Evolutionary conservation across 2,888 invertebrate genomes (phyloP).

Genomic region (Fragum fragum): DNA sequence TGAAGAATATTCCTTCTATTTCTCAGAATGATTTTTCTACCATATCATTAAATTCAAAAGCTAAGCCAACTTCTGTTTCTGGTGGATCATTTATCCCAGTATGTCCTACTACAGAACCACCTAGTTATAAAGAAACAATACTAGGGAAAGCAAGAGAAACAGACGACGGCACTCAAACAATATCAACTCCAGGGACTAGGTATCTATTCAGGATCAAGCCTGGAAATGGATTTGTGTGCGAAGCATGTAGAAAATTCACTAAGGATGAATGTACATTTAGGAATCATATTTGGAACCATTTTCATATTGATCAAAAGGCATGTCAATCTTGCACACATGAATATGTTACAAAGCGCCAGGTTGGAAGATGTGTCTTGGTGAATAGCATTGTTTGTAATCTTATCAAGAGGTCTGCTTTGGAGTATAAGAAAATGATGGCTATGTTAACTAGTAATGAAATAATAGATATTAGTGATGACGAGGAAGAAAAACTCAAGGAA

Average conservation of each 20-base stretch:
- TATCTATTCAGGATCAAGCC: slow-evolving; percentile 57
- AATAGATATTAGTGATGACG: slow-evolving; percentile 68
- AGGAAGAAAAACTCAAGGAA: background rate
- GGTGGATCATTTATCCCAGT: too few species aligned
- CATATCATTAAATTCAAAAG: too few species aligned
- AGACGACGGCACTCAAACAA: background rate
- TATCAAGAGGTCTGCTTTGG: slow-evolving; percentile 36
- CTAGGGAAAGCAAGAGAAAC: background rate
- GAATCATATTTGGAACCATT: slow-evolving; percentile 74
- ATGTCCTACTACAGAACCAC: background rate
- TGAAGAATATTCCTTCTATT: too few species aligned
- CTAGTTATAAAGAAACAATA: background rate
- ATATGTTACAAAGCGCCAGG: slow-evolving; percentile 33
- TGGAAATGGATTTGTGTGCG: slow-evolving; percentile 63
- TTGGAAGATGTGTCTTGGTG: slow-evolving; percentile 47
- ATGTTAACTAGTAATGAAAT: slow-evolving; percentile 45
- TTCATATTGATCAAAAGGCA: slow-evolving; percentile 53
- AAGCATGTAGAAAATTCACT: slow-evolving; percentile 62
- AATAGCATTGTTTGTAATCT: slow-evolving; percentile 58
- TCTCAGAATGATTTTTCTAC: too few species aligned
- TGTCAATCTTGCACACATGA: slow-evolving; percentile 51
- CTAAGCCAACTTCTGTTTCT: too few species aligned
- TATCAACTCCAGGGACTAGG: background rate
- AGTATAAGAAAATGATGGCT: background rate
- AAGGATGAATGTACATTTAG: slow-evolving; percentile 65